Conservation (phyloP, 2,888 invertebrate genomes). For the Lithophane ornitopus region DNA sequence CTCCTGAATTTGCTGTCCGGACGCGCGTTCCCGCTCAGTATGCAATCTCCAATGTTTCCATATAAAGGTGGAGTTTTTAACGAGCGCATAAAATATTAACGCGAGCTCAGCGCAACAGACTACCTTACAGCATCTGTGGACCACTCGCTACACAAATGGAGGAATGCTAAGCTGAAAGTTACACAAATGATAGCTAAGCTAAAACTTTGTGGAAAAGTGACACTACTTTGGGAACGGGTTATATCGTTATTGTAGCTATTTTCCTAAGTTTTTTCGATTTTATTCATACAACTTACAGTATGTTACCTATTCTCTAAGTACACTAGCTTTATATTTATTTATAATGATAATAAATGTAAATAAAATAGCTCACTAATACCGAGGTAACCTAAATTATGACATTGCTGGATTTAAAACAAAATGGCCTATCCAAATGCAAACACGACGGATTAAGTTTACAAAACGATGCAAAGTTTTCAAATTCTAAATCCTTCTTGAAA, state of each 20-base stretch:
- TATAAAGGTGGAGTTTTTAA: conserved; percentile 61
- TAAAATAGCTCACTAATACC: not conserved
- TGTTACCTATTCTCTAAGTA: not conserved
- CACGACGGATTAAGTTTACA: conserved; percentile 29
- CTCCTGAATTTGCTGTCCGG: no score
- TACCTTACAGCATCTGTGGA: conserved; percentile 45
- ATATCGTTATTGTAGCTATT: not conserved
- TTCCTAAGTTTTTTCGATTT: not conserved
- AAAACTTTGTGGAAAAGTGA: conserved; percentile 11
- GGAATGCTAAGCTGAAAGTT: conserved; percentile 35
- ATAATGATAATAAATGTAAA: not conserved
- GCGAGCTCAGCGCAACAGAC: conserved; percentile 50
- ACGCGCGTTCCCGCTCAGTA: not conserved
- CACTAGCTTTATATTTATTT: not conserved
- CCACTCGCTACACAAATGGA: conserved; percentile 39
- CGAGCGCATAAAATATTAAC: conserved; percentile 64
- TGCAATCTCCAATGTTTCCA: conserved; percentile 34
- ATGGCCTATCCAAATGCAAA: conserved; percentile 1
- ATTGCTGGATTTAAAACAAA: not conserved
- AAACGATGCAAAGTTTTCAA: conserved; percentile 45
- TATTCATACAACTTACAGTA: not conserved
- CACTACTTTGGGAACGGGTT: not conserved
- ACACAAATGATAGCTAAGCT: conserved; percentile 15
- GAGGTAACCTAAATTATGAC: not conserved
- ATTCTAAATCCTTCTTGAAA: conserved; percentile 52